These are phyloP conservation scores for Stigmatopora argus DNA, from an alignment of 2,113 vertebrate species.

Conservation along the genomic window DNA sequence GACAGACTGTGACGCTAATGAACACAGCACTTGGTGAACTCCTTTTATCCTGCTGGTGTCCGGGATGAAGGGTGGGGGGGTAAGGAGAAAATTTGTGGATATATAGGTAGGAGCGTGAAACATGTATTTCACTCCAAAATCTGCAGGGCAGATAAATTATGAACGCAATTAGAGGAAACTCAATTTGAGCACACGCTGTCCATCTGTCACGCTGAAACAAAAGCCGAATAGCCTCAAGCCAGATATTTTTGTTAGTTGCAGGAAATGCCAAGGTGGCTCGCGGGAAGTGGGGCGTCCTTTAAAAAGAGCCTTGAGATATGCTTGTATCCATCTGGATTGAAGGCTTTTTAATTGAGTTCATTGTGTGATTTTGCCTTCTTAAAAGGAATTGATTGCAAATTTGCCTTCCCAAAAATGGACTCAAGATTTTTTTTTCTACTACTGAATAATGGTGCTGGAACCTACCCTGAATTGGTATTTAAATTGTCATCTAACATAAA, in stretches of 20 bases:
- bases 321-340: slow-evolving; percentile 1
- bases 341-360: background rate
- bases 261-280: slow-evolving; percentile 6
- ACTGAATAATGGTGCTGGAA: background rate
- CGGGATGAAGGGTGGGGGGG: slow-evolving; percentile 55
- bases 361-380: background rate
- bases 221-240: slow-evolving; percentile 89
- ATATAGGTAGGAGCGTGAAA: slow-evolving; percentile 57
- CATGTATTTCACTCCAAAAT: slow-evolving; percentile 90
- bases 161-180: slow-evolving; percentile 99
- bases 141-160: slow-evolving; percentile 99
- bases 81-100: slow-evolving; percentile 8
- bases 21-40: slow-evolving; percentile 86
- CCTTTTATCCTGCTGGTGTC: slow-evolving; percentile 79
- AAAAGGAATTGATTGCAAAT: background rate
- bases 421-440: background rate
- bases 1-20: slow-evolving; percentile 82
- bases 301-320: background rate
- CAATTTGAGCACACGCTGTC: slow-evolving; percentile 97
- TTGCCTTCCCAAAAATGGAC: background rate
- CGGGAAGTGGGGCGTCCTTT: background rate
- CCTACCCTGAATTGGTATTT: too few species aligned
- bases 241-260: slow-evolving; percentile 68
- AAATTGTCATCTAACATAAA: too few species aligned
- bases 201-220: slow-evolving; percentile 99